Conservation (phyloP, 1,140 invertebrate genomes). For the Hydropsyche tenuis region DNA sequence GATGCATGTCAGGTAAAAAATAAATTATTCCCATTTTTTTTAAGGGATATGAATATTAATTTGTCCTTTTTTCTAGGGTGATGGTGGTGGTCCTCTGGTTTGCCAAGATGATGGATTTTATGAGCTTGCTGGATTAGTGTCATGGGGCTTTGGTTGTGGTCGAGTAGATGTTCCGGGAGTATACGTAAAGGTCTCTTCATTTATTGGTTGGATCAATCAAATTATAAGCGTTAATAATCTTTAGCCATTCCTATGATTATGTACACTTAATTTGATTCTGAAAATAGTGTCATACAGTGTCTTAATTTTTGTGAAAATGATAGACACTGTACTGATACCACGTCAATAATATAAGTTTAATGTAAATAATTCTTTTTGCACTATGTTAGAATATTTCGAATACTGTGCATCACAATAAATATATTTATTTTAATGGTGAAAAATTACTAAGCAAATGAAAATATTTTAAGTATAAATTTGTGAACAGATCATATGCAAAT, state of each 20-base stretch:
- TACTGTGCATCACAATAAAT: no score
- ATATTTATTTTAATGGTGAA: no score
- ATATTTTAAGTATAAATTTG: no score
- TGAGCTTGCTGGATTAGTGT: conserved; percentile 88
- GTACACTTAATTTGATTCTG: neutral
- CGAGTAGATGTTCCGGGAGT: conserved; percentile 88
- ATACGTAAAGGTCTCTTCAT: conserved; percentile 92
- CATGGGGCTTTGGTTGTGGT: conserved; percentile 93
- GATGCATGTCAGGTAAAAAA: conserved; percentile 86
- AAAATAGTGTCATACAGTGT: conserved; percentile 22
- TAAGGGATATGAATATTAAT: neutral
- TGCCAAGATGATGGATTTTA: conserved; percentile 93
- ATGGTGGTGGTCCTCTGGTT: conserved; percentile 89
- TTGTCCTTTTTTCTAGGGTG: conserved; percentile 67
- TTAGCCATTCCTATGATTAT: conserved; percentile 55
- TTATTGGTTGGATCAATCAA: conserved; percentile 96
- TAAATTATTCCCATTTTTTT: conserved; percentile 39
- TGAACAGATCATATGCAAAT: no score
- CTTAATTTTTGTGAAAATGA: conserved; percentile 5
- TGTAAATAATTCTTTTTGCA: no score
- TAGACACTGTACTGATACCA: no score
- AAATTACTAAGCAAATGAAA: no score
- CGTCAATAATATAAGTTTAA: no score
- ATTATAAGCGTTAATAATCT: conserved; percentile 94
- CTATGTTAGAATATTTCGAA: no score